Conservation (phyloP, 2,113 vertebrate species). For the Spheniscus mendiculus region DNA sequence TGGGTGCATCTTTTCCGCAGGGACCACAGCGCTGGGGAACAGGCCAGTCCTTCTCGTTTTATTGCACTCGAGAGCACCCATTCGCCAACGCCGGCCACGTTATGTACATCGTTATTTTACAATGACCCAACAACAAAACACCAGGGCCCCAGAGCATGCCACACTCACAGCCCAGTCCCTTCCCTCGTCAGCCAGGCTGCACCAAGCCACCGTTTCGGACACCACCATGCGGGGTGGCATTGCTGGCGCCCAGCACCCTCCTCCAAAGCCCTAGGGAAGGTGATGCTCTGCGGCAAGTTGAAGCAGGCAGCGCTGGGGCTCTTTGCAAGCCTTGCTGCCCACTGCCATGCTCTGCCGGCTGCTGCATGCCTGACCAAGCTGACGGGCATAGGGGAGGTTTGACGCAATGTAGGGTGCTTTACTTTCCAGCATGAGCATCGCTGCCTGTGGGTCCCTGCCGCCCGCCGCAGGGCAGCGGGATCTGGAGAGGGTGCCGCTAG, state of each 20-base stretch:
- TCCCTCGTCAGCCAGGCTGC: not conserved
- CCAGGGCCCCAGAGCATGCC: not conserved
- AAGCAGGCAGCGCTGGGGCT: not conserved
- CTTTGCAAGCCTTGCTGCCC: not conserved
- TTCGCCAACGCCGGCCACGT: rapidly evolving
- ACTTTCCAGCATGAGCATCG: not conserved
- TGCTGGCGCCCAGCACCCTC: not conserved
- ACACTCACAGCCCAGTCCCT: rapidly evolving
- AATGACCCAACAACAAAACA: not conserved
- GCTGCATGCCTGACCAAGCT: rapidly evolving
- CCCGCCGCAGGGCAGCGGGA: rapidly evolving
- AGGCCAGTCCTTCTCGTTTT: conserved; percentile 31
- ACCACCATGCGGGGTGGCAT: no score
- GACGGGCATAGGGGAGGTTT: not conserved
- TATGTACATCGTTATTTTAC: not conserved
- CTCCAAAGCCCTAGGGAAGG: not conserved
- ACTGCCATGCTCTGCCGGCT: rapidly evolving
- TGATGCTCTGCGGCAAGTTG: not conserved
- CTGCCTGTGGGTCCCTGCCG: not conserved
- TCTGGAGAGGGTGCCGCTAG: not conserved
- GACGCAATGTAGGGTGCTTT: not conserved
- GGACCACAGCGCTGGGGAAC: not conserved
- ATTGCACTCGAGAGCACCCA: conserved; percentile 33
- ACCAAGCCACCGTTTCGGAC: rapidly evolving
- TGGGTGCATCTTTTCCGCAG: not conserved